These are phyloP conservation scores for Liasis olivaceus DNA, from an alignment of 2,797 vertebrate species.

Conservation along the genomic window DNA sequence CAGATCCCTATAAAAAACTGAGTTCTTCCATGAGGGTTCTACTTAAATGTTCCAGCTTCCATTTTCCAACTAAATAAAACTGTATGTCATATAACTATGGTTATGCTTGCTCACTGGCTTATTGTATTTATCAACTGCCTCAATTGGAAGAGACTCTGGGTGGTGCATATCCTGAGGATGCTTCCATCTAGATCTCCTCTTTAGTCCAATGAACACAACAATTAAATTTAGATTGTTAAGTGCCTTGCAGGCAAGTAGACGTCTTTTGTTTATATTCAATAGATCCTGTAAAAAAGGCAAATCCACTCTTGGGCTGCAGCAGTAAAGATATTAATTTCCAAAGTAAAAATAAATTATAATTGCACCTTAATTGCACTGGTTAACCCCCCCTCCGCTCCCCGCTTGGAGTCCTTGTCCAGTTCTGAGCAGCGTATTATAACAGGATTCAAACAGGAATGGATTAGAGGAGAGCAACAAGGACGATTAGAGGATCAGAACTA, in stretches of 20 bases:
- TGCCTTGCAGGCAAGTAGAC: neutral
- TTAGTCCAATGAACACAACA: neutral
- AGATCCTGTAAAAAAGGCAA: neutral
- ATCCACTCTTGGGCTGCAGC: no score
- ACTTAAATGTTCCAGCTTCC: neutral
- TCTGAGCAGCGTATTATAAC: no score
- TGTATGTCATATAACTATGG: neutral
- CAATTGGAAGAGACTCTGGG: neutral
- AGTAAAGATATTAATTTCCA: no score
- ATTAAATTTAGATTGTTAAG: neutral
- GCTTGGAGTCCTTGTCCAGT: no score
- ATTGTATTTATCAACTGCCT: neutral
- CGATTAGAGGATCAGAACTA: no score
- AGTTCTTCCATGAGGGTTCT: neutral
- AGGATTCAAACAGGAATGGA: no score
- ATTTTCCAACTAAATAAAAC: neutral
- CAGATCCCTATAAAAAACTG: neutral
- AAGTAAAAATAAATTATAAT: no score
- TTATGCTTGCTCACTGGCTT: neutral
- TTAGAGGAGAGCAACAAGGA: no score
- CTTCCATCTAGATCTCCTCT: neutral
- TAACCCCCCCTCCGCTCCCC: no score
- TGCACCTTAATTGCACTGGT: no score
- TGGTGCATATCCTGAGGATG: neutral
- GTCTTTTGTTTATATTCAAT: neutral